Base-by-base conservation (phyloP, 2,797 vertebrate genomes). In the Enteromius mattozi region DNA sequence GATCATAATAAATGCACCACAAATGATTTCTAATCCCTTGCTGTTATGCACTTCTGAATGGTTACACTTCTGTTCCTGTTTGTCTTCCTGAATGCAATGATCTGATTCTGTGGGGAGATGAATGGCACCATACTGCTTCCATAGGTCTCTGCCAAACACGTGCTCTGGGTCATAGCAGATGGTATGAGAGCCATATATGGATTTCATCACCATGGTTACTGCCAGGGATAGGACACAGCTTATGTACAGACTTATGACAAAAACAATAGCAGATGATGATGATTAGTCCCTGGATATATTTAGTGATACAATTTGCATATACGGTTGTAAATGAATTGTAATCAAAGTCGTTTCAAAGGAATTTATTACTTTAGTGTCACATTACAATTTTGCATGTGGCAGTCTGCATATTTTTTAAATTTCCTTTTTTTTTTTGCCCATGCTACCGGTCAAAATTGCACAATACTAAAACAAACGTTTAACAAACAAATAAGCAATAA, bases 131-230 rank as follows among this genome's bases (percentile, higher is more conserved):
- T 86, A 95, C 96, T 4, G 95, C 95, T 84, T 95, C 14, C 94
- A 96, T 89, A 95, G 94, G 45, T 94, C 95, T 35, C 88, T 96
- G 89, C 94, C 95, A 6, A 95, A 95, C 82, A 96, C 95, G 0
- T 96, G 95, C 90, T 95, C 95, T 5, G 94, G 96, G 88, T 96
- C 96, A 91, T 96, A 95, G 95, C 95, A 96, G 92, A 96, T 96
- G 96, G 96, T 96, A 51, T 95, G 95, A 95, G 94, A 96, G 83
- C 94, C 96, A 89, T 95, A 94, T 5, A 94, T 93, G 78, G 96
- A 95, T 68, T 95, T 96, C 85, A 96, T 96, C 37, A 95, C 95
- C 87, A 96, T 96, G 95, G 95, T 96, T 90, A 96, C 95, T 6
- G 93, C 95, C 24, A 95, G 96, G 78, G 95, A 96, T 0, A 92